phyloP scores from a whole-genome alignment of 2,797 vertebrate genomes.

The Triplophysa yarkandensis region DNA sequence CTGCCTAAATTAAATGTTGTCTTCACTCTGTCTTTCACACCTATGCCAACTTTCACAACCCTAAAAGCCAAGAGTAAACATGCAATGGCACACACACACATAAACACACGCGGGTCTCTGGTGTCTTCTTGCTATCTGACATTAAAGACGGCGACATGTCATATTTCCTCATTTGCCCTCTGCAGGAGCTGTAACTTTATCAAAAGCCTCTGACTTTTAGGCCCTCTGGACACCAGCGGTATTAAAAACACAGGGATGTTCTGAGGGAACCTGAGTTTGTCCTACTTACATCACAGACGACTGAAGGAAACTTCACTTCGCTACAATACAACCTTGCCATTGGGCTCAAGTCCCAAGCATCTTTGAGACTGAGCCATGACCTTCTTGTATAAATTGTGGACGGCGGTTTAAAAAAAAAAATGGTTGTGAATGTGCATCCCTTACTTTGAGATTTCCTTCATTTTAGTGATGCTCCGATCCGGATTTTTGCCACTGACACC shows the following conservation, averaged over 20 bases:
- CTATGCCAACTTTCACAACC: slow-evolving; percentile 33
- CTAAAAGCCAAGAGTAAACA: slow-evolving; percentile 28
- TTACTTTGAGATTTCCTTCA: no score
- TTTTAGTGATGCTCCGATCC: no score
- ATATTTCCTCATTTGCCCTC: slow-evolving; percentile 49
- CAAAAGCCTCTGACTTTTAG: slow-evolving; percentile 49
- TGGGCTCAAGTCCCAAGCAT: slow-evolving; percentile 47
- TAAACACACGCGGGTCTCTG: slow-evolving; percentile 11
- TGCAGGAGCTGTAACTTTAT: slow-evolving; percentile 46
- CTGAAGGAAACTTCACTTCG: slow-evolving; percentile 40
- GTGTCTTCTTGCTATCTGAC: slow-evolving; percentile 43
- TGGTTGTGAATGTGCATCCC: slow-evolving; percentile 1
- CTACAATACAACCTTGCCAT: slow-evolving; percentile 57
- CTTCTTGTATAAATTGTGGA: slow-evolving; percentile 38
- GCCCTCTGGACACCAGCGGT: slow-evolving; percentile 49
- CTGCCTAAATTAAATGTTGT: slow-evolving; percentile 42
- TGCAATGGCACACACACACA: slow-evolving; percentile 3
- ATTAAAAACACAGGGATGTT: slow-evolving; percentile 47
- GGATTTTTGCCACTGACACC: no score
- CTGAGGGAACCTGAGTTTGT: slow-evolving; percentile 45
- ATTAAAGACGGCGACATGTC: slow-evolving; percentile 24
- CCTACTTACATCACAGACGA: slow-evolving; percentile 46
- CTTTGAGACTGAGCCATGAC: slow-evolving; percentile 44
- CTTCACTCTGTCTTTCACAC: slow-evolving; percentile 31
- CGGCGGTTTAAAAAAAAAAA: slow-evolving; percentile 25